A percentile compares a stretch with the other conserved stretches of the same genome.
These are phyloP conservation scores for Merodon equestris DNA, from an alignment of 2,888 invertebrate genomes.

Conservation along the genomic window DNA sequence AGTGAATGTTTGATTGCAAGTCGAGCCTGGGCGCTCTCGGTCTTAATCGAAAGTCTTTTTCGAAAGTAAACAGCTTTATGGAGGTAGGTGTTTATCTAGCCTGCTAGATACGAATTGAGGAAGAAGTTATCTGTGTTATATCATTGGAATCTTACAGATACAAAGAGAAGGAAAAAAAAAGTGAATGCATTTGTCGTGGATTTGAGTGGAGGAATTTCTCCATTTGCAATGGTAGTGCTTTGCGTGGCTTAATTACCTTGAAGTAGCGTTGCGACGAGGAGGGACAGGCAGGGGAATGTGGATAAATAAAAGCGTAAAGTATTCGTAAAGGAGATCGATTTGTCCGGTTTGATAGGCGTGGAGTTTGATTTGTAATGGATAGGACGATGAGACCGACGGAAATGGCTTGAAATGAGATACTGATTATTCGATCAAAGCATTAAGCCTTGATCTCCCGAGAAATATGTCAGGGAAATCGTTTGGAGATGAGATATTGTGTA, in stretches of 20 bases:
- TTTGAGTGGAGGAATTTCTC: conserved; percentile 40
- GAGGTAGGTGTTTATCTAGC: conserved; percentile 43
- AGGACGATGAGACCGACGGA: too few species aligned
- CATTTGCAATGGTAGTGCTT: conserved; percentile 27
- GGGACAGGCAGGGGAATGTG: neutral
- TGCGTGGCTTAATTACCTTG: conserved; percentile 35
- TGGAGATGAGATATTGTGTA: too few species aligned
- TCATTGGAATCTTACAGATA: conserved; percentile 56
- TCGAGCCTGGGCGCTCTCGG: conserved; percentile 18
- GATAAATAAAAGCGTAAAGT: conserved; percentile 41
- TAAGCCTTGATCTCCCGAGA: too few species aligned
- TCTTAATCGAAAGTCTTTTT: conserved; percentile 62
- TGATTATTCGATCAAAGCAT: too few species aligned
- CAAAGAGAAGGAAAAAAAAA: conserved; percentile 30
- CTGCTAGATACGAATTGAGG: conserved; percentile 41
- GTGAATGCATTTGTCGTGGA: conserved; percentile 64
- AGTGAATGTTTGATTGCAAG: conserved; percentile 65
- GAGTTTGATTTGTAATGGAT: neutral
- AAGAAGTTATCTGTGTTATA: conserved; percentile 55
- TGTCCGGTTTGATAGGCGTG: neutral
- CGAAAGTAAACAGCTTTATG: conserved; percentile 45
- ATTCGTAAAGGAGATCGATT: conserved; percentile 23
- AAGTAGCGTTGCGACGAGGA: neutral
- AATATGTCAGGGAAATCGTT: too few species aligned
- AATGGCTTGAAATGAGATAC: too few species aligned